Base-by-base conservation (phyloP, 1,140 invertebrate species). In the Euura lappo region DNA sequence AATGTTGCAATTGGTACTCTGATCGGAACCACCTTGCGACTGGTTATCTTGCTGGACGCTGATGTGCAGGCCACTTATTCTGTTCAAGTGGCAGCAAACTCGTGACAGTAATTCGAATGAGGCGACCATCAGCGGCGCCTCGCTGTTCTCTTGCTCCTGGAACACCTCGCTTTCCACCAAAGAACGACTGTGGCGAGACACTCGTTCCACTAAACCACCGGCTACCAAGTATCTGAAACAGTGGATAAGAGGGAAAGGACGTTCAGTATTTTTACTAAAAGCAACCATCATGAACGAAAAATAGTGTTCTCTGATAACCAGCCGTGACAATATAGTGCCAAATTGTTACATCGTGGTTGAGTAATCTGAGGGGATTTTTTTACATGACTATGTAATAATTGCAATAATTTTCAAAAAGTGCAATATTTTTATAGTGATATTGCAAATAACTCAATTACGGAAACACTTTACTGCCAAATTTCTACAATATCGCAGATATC, bases 191-290 rank as follows among this genome's bases (percentile, higher is more conserved):
- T 87, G 84, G 7, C 85, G 81, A 11, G 76, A 82, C 2, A 89
- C 76, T 6, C 87, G 80, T 42, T 89, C 88, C 28, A 89, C 78
- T 7, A 89, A 69, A 10, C 87, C 85, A 51, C 85, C 84, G 66
- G 85, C 84, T 69, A 89, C 81, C 47, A 89, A 73, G 72, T 88
- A 89, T 66, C 88, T 89, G 83, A 46, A 80, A 75, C 74, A 82
- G 13, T 73, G 76, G 75, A 71, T 65, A 77, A 72, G n/a, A n/a
- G 51, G 13, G 3, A 60, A 60, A n/a, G 4, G 51, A 11, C 8
- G 51, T 60, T 60, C 13, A 11, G 28, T 28, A 28, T 28, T n/a
- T n/a, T n/a, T n/a, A n/a, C n/a, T n/a, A n/a, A n/a, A n/a, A n/a
- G n/a, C n/a, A n/a, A n/a, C n/a, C n/a, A n/a, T n/a, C n/a, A 28